Conservation (phyloP, 2,797 vertebrate species). For the Syngnathus acus region DNA sequence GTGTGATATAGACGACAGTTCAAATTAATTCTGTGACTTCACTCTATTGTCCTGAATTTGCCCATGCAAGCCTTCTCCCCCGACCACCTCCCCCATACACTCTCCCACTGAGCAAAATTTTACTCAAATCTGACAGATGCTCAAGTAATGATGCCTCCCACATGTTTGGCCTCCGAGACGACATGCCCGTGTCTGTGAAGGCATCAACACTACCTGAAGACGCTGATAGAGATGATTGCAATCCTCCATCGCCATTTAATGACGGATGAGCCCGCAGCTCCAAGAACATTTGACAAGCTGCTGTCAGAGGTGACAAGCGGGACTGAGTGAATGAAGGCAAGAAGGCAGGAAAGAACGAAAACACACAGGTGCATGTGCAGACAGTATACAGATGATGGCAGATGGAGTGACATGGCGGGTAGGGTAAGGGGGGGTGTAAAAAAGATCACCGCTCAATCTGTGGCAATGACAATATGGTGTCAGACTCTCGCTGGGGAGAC, state of each 20-base stretch:
- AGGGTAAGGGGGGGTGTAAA: conserved; percentile 44
- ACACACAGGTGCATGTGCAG: conserved; percentile 33
- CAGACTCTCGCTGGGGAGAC: conserved; percentile 54
- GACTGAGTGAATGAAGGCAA: conserved; percentile 54
- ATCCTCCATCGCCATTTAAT: conserved; percentile 64
- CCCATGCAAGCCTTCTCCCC: conserved; percentile 25
- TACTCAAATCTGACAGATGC: conserved; percentile 64
- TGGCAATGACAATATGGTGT: conserved; percentile 62
- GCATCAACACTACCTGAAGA: conserved; percentile 48
- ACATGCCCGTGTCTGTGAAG: conserved; percentile 38
- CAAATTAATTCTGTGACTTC: conserved; percentile 61
- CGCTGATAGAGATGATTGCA: conserved; percentile 63
- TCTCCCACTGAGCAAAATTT: conserved; percentile 50
- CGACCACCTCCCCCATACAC: background rate
- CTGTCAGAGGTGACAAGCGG: conserved; percentile 58
- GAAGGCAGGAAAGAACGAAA: conserved; percentile 36
- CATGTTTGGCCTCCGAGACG: conserved; percentile 40
- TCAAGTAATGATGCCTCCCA: conserved; percentile 58
- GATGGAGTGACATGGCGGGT: conserved; percentile 59
- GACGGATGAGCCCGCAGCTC: conserved; percentile 65
- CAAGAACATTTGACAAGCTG: conserved; percentile 61
- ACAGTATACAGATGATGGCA: conserved; percentile 55
- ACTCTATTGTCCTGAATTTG: conserved; percentile 57
- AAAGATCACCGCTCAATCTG: conserved; percentile 59
- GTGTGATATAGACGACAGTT: conserved; percentile 42